These are phyloP conservation scores for Chymomyza fuscimana DNA, from an alignment of 2,888 invertebrate genomes.

Conservation along the genomic window DNA sequence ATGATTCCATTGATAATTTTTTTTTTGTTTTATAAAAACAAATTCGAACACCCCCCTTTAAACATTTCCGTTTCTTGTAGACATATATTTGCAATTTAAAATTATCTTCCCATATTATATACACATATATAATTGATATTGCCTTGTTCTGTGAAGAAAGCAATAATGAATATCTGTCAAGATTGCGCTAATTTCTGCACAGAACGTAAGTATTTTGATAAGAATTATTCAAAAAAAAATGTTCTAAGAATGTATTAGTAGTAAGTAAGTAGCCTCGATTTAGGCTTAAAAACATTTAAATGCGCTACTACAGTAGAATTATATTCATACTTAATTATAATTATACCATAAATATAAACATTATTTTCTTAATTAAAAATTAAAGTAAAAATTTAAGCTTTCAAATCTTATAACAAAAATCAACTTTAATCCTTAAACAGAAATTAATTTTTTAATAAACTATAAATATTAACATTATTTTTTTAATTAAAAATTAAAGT, in stretches of 20 bases:
- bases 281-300: neutral
- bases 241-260: neutral
- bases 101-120: neutral
- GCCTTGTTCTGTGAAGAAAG: neutral
- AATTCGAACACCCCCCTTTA: neutral
- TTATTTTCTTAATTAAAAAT: too few species aligned
- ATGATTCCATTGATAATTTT: neutral
- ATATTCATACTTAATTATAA: too few species aligned
- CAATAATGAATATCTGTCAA: neutral
- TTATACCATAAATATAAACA: too few species aligned
- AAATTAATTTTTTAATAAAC: too few species aligned
- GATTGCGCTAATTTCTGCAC: neutral
- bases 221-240: too few species aligned
- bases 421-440: too few species aligned
- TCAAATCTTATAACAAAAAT: too few species aligned
- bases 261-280: neutral
- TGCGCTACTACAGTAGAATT: too few species aligned
- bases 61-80: neutral
- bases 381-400: too few species aligned
- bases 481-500: too few species aligned
- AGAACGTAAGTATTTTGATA: neutral
- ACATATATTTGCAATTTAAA: neutral
- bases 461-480: too few species aligned
- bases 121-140: neutral
- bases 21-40: neutral